A percentile compares a stretch with the other conserved stretches of the same genome.
These are phyloP conservation scores for Megalops atlanticus DNA, from an alignment of 2,113 vertebrate species.

Conservation along the genomic window DNA sequence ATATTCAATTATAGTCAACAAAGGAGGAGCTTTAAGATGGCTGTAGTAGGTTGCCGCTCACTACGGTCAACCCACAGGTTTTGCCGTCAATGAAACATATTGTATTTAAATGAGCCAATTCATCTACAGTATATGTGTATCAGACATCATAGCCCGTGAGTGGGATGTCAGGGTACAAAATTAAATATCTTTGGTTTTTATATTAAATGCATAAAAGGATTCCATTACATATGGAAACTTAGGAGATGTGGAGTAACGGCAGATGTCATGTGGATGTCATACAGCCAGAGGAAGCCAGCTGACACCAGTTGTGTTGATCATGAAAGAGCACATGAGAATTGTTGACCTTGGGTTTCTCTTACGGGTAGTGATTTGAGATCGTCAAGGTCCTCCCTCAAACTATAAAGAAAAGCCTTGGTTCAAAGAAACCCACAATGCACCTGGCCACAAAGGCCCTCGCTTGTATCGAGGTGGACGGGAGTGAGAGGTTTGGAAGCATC, in stretches of 20 bases:
- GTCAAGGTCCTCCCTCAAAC: conserved; percentile 19
- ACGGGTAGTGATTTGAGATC: not conserved
- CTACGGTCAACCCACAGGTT: too few species aligned
- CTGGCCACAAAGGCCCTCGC: not conserved
- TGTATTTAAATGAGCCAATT: too few species aligned
- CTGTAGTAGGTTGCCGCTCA: not conserved
- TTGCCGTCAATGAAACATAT: too few species aligned
- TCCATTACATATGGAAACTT: not conserved
- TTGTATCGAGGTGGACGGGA: conserved; percentile 11
- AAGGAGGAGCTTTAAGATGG: too few species aligned
- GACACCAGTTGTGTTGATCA: conserved; percentile 6
- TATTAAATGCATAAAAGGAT: not conserved
- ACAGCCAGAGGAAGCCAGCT: not conserved
- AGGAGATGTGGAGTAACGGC: not conserved
- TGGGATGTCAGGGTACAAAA: too few species aligned
- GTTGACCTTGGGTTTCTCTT: not conserved
- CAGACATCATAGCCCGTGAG: too few species aligned
- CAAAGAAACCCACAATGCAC: conserved; percentile 1
- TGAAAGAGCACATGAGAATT: conserved; percentile 22
- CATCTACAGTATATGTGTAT: too few species aligned
- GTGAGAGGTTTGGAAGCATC: conserved; percentile 43
- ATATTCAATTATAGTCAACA: too few species aligned
- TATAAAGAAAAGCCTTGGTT: conserved; percentile 11
- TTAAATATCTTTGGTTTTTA: too few species aligned
- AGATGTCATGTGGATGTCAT: not conserved